Evolutionary conservation across 1,140 invertebrate genomes (phyloP).

Genomic region (Sycobia sp.): DNA sequence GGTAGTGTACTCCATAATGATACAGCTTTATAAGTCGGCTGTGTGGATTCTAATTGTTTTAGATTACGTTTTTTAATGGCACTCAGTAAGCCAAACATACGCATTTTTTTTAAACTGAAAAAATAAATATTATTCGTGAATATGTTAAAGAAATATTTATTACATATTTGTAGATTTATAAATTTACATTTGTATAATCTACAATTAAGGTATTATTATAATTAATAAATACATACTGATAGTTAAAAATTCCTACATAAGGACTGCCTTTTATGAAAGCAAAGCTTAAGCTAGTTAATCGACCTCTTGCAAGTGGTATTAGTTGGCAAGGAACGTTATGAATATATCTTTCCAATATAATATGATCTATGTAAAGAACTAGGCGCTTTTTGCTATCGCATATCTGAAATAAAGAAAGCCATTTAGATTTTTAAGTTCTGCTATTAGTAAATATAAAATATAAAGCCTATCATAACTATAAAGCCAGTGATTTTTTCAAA

Average conservation of each 20-base stretch:
- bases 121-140: not conserved
- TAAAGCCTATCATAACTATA: too few relatives aligned
- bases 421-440: not conserved
- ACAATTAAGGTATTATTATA: not conserved
- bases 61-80: not conserved
- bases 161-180: not conserved
- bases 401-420: not conserved
- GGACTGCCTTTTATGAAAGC: constrained; percentile 2
- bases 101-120: constrained; percentile 7
- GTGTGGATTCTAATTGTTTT: not conserved
- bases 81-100: not conserved
- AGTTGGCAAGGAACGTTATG: not conserved
- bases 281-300: not conserved
- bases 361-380: not conserved
- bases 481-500: too few relatives aligned
- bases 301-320: not conserved
- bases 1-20: not conserved
- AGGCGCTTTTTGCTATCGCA: not conserved
- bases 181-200: not conserved
- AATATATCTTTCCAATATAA: not conserved
- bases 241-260: not conserved
- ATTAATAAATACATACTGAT: not conserved
- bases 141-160: too few relatives aligned
- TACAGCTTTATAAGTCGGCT: not conserved
- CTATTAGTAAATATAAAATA: too few relatives aligned